A percentile compares a stretch with the other conserved stretches of the same genome.
Evolutionary conservation across 2,113 vertebrate species (phyloP).

Genomic region (Ariopsis seemanni): DNA sequence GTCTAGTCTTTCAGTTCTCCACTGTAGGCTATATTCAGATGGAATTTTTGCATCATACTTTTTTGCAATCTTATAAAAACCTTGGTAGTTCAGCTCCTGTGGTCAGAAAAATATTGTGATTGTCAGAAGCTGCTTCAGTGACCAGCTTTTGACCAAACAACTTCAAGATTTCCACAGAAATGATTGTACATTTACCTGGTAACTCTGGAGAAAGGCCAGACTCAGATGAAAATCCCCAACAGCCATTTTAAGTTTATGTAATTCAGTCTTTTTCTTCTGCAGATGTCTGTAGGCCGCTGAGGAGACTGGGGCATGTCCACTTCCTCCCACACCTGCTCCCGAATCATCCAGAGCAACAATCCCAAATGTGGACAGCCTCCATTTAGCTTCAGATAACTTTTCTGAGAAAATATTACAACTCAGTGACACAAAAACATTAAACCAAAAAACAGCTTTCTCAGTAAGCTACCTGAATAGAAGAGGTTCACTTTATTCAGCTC

Average conservation of each 20-base stretch:
- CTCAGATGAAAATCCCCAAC: constrained; percentile 60
- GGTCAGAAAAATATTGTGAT: neutral
- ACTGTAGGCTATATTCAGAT: constrained; percentile 48
- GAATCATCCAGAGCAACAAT: constrained; percentile 39
- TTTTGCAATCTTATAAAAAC: constrained; percentile 59
- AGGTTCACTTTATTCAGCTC: constrained; percentile 59
- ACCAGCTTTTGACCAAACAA: neutral
- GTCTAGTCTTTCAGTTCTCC: constrained; percentile 55
- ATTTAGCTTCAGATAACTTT: constrained; percentile 56
- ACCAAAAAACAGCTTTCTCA: neutral
- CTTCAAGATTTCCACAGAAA: neutral
- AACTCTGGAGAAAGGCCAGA: constrained; percentile 60
- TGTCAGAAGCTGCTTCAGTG: neutral
- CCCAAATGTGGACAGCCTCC: constrained; percentile 46
- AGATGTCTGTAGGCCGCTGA: neutral
- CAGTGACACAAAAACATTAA: neutral
- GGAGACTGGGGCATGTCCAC: neutral
- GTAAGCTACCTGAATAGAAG: constrained; percentile 60
- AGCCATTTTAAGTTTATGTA: constrained; percentile 56
- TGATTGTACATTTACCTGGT: constrained; percentile 50
- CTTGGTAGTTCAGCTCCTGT: constrained; percentile 60
- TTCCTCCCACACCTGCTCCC: neutral
- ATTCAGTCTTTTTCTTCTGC: constrained; percentile 26
- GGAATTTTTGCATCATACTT: constrained; percentile 56
- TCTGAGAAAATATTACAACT: constrained; percentile 40